Conservation (phyloP, 1,140 invertebrate species). For the Sinella curviseta region DNA sequence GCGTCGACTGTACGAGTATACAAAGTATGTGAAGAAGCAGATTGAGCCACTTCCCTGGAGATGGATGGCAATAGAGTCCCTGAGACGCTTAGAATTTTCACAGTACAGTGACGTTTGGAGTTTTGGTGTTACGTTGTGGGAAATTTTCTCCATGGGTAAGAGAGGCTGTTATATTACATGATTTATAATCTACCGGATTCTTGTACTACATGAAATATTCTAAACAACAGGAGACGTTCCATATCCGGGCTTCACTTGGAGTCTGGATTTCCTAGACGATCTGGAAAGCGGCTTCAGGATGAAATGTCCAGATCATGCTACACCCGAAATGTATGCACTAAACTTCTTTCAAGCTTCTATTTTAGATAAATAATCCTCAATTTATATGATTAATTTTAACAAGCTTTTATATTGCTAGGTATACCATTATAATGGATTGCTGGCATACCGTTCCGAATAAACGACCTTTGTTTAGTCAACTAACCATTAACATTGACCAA, state of each 20-base stretch:
- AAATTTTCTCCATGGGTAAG: conserved; percentile 56
- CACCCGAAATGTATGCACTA: conserved; percentile 19
- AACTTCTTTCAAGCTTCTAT: too few species aligned
- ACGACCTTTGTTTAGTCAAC: too few species aligned
- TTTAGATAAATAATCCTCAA: too few species aligned
- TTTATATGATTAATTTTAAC: too few species aligned
- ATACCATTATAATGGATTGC: too few species aligned
- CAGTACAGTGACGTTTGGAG: conserved; percentile 56
- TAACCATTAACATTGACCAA: too few species aligned
- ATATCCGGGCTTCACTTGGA: conserved; percentile 25
- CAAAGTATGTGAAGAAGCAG: conserved; percentile 53
- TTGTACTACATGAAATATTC: background rate
- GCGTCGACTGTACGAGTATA: conserved; percentile 50
- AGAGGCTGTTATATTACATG: too few species aligned
- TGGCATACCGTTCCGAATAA: too few species aligned
- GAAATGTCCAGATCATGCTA: conserved; percentile 1
- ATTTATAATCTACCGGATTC: background rate
- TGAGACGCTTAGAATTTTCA: conserved; percentile 53
- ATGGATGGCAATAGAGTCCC: conserved; percentile 58
- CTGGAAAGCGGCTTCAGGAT: conserved; percentile 17
- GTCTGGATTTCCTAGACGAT: background rate
- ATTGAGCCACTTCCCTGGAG: conserved; percentile 42
- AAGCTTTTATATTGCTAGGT: too few species aligned
- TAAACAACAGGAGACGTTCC: background rate
- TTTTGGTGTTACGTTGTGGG: conserved; percentile 59